Base-by-base conservation (phyloP, 2,797 vertebrate genomes). In the Sebastes diploproa region DNA sequence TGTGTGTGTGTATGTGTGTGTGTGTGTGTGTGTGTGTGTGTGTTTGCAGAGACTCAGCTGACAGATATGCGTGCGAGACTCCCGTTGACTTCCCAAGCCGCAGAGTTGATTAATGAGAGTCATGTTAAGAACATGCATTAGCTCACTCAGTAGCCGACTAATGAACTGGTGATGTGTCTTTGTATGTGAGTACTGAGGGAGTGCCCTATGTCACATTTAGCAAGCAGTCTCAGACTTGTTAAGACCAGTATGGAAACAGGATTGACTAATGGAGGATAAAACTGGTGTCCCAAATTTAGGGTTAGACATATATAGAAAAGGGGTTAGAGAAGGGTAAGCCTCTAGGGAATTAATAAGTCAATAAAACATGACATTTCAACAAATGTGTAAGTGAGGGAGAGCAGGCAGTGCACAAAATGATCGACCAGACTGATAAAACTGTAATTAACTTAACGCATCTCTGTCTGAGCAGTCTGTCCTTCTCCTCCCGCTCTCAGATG, bases 71-170 rank as follows among this genome's bases (percentile, higher is more conserved):
- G 22, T 72, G 68, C 16, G 7, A 30, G n/a, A 32, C 34, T 58
- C 75, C 10, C 1, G 29, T 11, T 22, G 22, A 59, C 25, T 81
- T 65, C 46, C 79, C 27, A 77, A 36, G 38, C 65, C 61, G 46
- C 22, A 32, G 25, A 62, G 25, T 88, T 88, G 88, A 87, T 85
- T 78, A 77, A 84, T 63, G 55, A 72, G 59, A 67, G 38, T 76
- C 75, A 4, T n/a, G 23, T 69, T 36, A 72, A 82, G 58, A 79
- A 72, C 25, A 29, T 36, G 20, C 69, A 80, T 87, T 72, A 85
- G 63, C 38, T 77, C 32, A 66, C 52, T 82, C 75, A 65, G 32
- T 34, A 69, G 50, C 18, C 4, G 2, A 62, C 81, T 82, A 84
- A 87, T 83, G 61, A 83, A 59, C 25, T 68, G 61, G n/a, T 69